Evolutionary conservation across 1,140 invertebrate genomes (phyloP).

Genomic region (Varroa destructor): DNA sequence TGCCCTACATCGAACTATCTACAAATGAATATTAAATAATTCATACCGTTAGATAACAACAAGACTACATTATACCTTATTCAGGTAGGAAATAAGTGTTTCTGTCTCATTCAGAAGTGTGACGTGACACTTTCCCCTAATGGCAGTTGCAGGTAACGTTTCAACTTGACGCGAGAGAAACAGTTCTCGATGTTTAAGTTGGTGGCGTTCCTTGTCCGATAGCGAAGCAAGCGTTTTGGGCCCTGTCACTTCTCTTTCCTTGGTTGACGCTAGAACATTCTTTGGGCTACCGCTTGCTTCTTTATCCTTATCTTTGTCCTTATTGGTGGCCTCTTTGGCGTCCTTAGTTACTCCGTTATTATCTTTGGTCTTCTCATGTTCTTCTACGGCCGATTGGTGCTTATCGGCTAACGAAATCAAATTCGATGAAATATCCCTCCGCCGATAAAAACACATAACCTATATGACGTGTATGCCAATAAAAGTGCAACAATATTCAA

Average conservation of each 20-base stretch:
- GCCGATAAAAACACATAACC: slow-evolving; percentile 95
- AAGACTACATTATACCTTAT: slow-evolving; percentile 53
- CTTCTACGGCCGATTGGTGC: slow-evolving; percentile 53
- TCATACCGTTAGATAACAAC: too few species aligned
- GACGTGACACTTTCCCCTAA: slow-evolving; percentile 95
- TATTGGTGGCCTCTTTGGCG: slow-evolving; percentile 35
- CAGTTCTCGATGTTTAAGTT: slow-evolving; percentile 91
- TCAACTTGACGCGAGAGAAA: slow-evolving; percentile 96
- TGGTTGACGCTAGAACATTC: slow-evolving; percentile 32
- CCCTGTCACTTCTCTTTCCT: slow-evolving; percentile 32
- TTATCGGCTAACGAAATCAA: slow-evolving; percentile 91
- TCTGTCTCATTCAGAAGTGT: slow-evolving; percentile 96
- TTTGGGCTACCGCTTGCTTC: neutral
- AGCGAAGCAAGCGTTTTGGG: slow-evolving; percentile 38
- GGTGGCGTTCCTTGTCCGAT: slow-evolving; percentile 66
- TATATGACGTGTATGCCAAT: neutral
- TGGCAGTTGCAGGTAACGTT: slow-evolving; percentile 92
- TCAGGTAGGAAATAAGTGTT: slow-evolving; percentile 81
- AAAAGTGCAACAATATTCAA: too few species aligned
- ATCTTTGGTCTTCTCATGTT: slow-evolving; percentile 33
- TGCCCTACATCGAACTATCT: too few species aligned
- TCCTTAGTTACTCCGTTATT: slow-evolving; percentile 45
- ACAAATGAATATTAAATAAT: too few species aligned
- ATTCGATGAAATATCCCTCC: slow-evolving; percentile 82
- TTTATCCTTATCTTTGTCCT: slow-evolving; percentile 7